phyloP scores from a whole-genome alignment of 2,888 invertebrate genomes.

The Thymelicus sylvestris region DNA sequence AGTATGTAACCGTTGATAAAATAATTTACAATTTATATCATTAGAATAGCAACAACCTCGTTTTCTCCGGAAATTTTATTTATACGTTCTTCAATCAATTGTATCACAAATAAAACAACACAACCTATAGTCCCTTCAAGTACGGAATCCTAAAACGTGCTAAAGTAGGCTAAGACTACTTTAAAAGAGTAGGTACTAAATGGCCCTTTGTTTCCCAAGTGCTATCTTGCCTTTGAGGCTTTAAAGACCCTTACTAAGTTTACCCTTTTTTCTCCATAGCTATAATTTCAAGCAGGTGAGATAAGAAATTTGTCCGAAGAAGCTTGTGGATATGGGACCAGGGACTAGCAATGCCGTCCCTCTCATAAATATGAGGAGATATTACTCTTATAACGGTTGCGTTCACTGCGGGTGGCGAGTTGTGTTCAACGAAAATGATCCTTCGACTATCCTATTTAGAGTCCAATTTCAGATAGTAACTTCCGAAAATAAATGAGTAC shows the following conservation, averaged over 20 bases:
- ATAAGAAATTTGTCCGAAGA: slow-evolving; percentile 40
- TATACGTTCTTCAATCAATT: neutral
- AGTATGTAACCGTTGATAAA: too few relatives aligned
- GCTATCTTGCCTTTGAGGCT: slow-evolving; percentile 31
- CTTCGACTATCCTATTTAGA: neutral
- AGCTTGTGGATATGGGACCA: slow-evolving; percentile 41
- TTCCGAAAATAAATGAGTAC: slow-evolving; percentile 29
- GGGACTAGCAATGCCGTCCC: slow-evolving; percentile 41
- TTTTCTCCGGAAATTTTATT: too few relatives aligned
- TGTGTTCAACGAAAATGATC: neutral
- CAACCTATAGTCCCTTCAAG: neutral
- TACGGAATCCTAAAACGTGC: neutral
- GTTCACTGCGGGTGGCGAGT: slow-evolving; percentile 27
- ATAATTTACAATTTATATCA: too few relatives aligned
- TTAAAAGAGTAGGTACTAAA: slow-evolving; percentile 37
- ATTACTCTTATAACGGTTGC: slow-evolving; percentile 40
- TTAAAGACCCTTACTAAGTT: slow-evolving; percentile 8
- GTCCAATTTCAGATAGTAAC: neutral
- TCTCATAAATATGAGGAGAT: slow-evolving; percentile 44
- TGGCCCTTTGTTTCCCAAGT: slow-evolving; percentile 30
- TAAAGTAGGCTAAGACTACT: slow-evolving; percentile 22
- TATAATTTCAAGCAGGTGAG: slow-evolving; percentile 41
- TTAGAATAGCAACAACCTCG: too few relatives aligned
- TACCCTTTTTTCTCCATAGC: slow-evolving; percentile 37
- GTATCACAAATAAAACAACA: neutral